phyloP scores from a whole-genome alignment of 2,888 invertebrate genomes.

The Nesidiocoris tenuis region DNA sequence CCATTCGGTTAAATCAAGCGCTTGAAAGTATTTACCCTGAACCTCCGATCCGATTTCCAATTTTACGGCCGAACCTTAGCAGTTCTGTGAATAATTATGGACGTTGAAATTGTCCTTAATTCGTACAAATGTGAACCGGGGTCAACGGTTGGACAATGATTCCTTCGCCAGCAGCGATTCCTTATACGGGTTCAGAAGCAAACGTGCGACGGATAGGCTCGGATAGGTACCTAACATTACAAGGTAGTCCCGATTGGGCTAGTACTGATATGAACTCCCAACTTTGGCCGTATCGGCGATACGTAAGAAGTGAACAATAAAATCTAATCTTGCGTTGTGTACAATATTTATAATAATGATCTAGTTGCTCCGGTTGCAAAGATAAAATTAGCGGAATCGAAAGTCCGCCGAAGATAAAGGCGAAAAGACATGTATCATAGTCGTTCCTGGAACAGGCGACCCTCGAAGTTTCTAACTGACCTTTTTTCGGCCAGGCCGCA shows the following conservation, averaged over 20 bases:
- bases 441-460: too few species aligned
- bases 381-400: too few species aligned
- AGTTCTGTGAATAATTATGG: neutral
- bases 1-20: too few species aligned
- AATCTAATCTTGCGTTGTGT: too few species aligned
- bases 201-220: neutral
- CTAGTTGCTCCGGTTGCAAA: too few species aligned
- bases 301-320: neutral
- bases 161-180: neutral
- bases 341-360: too few species aligned
- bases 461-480: too few species aligned
- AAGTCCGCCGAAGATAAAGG: too few species aligned
- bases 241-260: neutral
- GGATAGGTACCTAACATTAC: neutral
- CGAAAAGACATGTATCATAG: too few species aligned
- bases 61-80: neutral
- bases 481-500: too few species aligned
- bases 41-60: neutral
- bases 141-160: neutral
- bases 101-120: neutral
- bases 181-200: neutral
- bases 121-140: neutral
- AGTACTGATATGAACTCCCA: neutral
- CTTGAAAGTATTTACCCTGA: neutral
- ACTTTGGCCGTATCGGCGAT: neutral